phyloP scores from a whole-genome alignment of 2,888 invertebrate species.

The Brachypalpus laphriformis region DNA sequence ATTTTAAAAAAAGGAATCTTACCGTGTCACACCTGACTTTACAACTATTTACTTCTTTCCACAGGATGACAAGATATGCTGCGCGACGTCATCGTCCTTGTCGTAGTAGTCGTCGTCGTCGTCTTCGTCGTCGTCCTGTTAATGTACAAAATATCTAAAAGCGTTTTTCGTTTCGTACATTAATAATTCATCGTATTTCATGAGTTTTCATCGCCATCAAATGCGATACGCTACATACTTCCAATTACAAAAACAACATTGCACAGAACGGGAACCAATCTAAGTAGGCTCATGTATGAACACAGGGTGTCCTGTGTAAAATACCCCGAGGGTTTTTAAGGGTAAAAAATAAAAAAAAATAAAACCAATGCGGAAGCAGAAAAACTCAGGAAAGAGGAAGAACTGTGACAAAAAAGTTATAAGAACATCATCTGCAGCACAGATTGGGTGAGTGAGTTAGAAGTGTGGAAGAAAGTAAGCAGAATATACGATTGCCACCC shows the following conservation, averaged over 20 bases:
- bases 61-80: slow-evolving; percentile 72
- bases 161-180: slow-evolving; percentile 75
- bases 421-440: slow-evolving; percentile 44
- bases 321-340: too few relatives aligned
- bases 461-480: slow-evolving; percentile 1
- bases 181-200: slow-evolving; percentile 80
- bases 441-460: slow-evolving; percentile 9
- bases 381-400: not conserved
- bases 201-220: slow-evolving; percentile 77
- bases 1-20: slow-evolving; percentile 22
- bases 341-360: not conserved
- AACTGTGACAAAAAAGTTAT: slow-evolving; percentile 24
- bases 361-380: slow-evolving; percentile 1
- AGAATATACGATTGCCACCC: not conserved
- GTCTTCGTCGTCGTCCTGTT: slow-evolving; percentile 33
- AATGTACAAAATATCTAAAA: slow-evolving; percentile 45
- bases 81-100: slow-evolving; percentile 24
- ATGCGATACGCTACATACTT: slow-evolving; percentile 15
- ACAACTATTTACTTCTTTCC: slow-evolving; percentile 79
- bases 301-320: slow-evolving; percentile 7
- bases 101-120: too few relatives aligned
- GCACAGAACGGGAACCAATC: slow-evolving; percentile 19
- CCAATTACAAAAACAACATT: slow-evolving; percentile 20
- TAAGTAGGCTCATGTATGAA: slow-evolving; percentile 15
- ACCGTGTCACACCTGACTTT: slow-evolving; percentile 80